Base-by-base conservation (phyloP, 1,140 invertebrate genomes). In the Scaptomyza pallida region DNA sequence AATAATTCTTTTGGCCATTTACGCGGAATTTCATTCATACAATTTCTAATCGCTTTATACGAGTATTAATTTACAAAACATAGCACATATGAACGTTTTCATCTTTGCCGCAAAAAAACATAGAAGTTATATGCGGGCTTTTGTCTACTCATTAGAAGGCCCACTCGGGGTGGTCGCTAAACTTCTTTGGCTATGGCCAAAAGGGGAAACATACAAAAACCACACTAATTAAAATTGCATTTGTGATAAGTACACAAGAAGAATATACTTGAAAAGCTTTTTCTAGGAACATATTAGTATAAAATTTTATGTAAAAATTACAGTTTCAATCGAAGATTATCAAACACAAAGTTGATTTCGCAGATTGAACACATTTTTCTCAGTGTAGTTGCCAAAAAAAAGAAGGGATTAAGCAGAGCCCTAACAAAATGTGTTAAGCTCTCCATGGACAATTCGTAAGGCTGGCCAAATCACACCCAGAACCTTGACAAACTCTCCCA, bases 201-300 rank as follows among this genome's bases (percentile, higher is more conserved):
- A n/a, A 30, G 9, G 6, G 8, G 26, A 57, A 21, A 47, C 73
- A 55, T 45, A 74, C 68, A 73, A 81, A 88, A 70, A 62, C 62
- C 33, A 1, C 40, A 56, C 54, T 70, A 63, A 61, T 79, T 76
- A 81, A 78, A 88, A 81, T 88, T 75, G 77, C 64, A 76, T 86
- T 26, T 26, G 1, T 5, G 23, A 26, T 26, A 26, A 26, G 6
- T 26, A 26, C 23, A 26, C 23, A 26, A 26, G 6, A 6, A 26
- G 23, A 26, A 26, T 3, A 26, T 26, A 3, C 1, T 26, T 26
- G 0, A 26, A 26, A n/a, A n/a, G n/a, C n/a, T n/a, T n/a, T n/a
- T n/a, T n/a, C n/a, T n/a, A n/a, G n/a, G n/a, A n/a, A n/a, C n/a
- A n/a, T n/a, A n/a, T n/a, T n/a, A n/a, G n/a, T n/a, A n/a, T n/a